Evolutionary conservation across 53 echinoderm and acorn worm species (phyloP).

Genomic region (Zoroaster sp.): DNA sequence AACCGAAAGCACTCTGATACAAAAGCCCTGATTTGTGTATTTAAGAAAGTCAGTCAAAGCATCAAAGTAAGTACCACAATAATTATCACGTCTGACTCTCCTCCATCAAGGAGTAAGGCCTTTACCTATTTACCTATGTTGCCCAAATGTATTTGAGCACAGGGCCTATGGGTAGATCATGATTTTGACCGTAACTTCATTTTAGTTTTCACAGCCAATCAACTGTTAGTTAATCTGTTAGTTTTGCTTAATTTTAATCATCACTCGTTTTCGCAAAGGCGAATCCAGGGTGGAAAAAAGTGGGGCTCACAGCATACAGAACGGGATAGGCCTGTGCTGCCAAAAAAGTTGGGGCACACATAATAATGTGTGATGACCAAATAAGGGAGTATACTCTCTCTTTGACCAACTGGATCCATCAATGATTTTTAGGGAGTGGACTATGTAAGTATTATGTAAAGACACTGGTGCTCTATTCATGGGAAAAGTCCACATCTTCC

Average conservation of each 20-base stretch:
- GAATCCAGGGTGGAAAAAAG: not conserved
- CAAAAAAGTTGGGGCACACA: not conserved
- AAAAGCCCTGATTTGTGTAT: constrained; percentile 16
- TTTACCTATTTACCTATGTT: not conserved
- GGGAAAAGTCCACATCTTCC: no score
- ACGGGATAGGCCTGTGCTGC: no score
- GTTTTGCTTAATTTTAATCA: not conserved
- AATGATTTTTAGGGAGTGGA: no score
- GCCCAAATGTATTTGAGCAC: not conserved
- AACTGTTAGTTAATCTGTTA: not conserved
- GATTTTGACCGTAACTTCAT: no score
- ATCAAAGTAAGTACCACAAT: not conserved
- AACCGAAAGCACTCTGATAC: not conserved
- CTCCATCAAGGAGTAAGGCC: not conserved
- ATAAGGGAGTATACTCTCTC: no score
- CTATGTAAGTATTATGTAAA: no score
- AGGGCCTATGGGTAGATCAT: not conserved
- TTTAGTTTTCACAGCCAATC: no score
- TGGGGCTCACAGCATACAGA: not conserved
- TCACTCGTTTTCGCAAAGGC: no score
- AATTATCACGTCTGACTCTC: not conserved
- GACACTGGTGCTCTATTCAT: no score
- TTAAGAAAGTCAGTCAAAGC: not conserved
- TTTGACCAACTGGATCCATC: no score
- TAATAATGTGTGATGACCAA: no score